Conservation (phyloP, 2,113 vertebrate species). For the Phaetusa simplex region DNA sequence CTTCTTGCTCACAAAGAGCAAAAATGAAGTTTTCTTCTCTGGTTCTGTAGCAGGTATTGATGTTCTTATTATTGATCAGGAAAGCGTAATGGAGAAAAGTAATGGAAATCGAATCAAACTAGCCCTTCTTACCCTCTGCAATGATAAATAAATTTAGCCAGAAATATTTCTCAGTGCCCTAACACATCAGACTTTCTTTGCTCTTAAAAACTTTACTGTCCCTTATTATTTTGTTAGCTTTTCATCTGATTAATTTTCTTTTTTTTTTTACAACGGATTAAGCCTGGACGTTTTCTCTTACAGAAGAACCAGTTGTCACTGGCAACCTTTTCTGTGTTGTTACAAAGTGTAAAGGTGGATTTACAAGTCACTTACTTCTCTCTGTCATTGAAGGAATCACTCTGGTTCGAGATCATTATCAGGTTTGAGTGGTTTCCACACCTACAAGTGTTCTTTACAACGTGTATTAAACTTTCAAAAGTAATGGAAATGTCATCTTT, state of each 20-base stretch:
- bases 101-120: neutral
- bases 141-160: neutral
- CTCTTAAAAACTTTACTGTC: neutral
- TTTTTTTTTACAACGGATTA: neutral
- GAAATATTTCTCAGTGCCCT: neutral
- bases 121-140: neutral
- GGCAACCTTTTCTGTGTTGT: constrained; percentile 34
- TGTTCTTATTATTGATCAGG: neutral
- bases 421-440: constrained; percentile 57
- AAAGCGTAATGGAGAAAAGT: neutral
- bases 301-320: constrained; percentile 40
- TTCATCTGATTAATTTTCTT: neutral
- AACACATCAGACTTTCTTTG: neutral
- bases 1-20: neutral
- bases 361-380: neutral
- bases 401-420: constrained; percentile 9
- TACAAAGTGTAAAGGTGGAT: constrained; percentile 2
- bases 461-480: neutral
- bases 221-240: neutral
- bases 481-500: neutral
- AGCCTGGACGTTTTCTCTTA: neutral
- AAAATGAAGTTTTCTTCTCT: neutral
- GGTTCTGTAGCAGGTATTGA: neutral
- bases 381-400: constrained; percentile 25
- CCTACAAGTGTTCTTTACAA: neutral